Evolutionary conservation across 2,888 invertebrate genomes (phyloP).

Genomic region (Zaprionus obscuricornis): DNA sequence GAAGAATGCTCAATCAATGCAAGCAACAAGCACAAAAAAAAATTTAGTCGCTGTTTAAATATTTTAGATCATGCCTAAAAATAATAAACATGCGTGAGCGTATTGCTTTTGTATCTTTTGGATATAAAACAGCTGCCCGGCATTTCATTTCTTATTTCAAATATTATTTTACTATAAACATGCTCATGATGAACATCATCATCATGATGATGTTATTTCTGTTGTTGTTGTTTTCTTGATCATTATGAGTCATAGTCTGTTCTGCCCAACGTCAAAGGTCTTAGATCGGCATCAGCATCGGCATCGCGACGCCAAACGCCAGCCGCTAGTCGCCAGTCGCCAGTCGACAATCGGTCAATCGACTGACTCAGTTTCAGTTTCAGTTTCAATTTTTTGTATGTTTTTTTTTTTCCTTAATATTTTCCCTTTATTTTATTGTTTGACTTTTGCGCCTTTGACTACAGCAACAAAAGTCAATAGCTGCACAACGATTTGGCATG

Average conservation of each 20-base stretch:
- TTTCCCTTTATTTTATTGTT: neutral
- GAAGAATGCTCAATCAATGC: conserved; percentile 40
- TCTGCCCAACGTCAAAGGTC: conserved; percentile 29
- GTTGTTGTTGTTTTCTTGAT: conserved; percentile 25
- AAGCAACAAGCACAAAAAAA: conserved; percentile 11
- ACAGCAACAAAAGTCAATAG: conserved; percentile 47
- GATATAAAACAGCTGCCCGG: conserved; percentile 41
- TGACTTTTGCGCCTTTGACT: conserved; percentile 28
- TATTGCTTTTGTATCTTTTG: conserved; percentile 34
- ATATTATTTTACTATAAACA: conserved; percentile 20
- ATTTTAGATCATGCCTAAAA: conserved; percentile 65
- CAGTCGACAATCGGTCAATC: conserved; percentile 12
- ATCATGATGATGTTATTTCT: conserved; percentile 11
- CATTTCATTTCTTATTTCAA: conserved; percentile 12
- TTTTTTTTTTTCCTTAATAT: neutral
- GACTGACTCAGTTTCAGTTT: conserved; percentile 38
- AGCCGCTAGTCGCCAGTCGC: no score
- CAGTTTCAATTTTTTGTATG: neutral
- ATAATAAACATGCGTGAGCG: conserved; percentile 51
- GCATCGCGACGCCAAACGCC: no score
- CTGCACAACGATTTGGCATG: conserved; percentile 30
- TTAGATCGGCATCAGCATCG: conserved; percentile 30
- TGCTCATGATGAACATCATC: conserved; percentile 23
- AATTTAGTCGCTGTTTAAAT: conserved; percentile 8
- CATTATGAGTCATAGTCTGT: conserved; percentile 42